These are phyloP conservation scores for Aselliscus stoliczkanus DNA, from an alignment of 2,797 vertebrate genomes.

Conservation along the genomic window DNA sequence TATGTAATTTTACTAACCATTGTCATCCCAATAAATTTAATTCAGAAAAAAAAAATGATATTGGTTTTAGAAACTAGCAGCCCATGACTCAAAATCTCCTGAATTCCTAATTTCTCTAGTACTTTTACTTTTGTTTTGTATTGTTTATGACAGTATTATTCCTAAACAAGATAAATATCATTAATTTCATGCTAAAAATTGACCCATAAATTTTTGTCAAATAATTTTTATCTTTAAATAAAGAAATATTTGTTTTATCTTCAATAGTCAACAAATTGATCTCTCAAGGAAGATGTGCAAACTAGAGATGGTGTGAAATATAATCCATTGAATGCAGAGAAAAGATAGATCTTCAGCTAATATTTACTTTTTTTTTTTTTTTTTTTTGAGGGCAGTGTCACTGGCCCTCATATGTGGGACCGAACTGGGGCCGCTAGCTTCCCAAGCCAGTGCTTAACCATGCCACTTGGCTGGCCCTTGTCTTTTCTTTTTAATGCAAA, in stretches of 20 bases:
- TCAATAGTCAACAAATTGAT: not conserved
- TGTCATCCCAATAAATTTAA: no score
- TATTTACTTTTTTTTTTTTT: not conserved
- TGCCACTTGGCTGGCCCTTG: no score
- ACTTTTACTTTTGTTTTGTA: not conserved
- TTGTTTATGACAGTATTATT: not conserved
- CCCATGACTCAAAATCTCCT: not conserved
- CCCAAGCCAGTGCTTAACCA: no score
- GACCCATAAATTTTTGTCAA: not conserved
- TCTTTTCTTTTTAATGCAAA: not conserved
- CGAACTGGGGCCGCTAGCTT: no score
- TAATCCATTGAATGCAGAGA: not conserved
- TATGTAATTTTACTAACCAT: no score
- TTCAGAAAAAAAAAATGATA: not conserved
- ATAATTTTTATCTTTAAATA: not conserved
- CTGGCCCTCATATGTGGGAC: no score
- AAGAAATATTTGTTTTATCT: not conserved
- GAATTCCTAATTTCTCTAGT: not conserved
- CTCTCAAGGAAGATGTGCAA: not conserved
- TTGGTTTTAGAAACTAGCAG: not conserved
- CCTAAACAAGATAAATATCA: not conserved
- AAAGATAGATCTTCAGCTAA: not conserved
- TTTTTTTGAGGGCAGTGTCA: no score
- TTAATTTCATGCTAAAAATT: not conserved
- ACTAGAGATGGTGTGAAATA: not conserved